phyloP scores from a whole-genome alignment of 2,888 invertebrate species.

The Falcaria lacertinaria region DNA sequence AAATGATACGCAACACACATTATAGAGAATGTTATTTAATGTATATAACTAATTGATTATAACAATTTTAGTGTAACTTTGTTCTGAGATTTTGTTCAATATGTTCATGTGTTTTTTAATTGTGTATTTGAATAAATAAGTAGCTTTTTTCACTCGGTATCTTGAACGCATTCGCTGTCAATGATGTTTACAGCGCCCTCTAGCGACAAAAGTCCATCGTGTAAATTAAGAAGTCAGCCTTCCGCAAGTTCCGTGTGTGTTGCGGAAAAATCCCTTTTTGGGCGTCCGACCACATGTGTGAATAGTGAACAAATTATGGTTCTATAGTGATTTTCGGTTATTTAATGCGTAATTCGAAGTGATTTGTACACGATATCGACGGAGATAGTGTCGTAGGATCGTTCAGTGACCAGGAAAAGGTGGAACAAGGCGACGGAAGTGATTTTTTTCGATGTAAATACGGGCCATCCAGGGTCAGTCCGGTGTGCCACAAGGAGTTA shows the following conservation, averaged over 20 bases:
- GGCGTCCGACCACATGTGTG: conserved; percentile 85
- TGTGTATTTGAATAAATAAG: background rate
- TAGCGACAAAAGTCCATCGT: conserved; percentile 55
- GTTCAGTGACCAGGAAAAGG: conserved; percentile 58
- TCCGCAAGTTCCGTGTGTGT: conserved; percentile 78
- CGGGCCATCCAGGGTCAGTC: conserved; percentile 72
- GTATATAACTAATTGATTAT: too few species aligned
- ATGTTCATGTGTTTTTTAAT: background rate
- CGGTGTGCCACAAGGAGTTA: conserved; percentile 67
- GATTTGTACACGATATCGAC: conserved; percentile 48
- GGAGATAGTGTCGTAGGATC: conserved; percentile 55
- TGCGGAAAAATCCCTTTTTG: conserved; percentile 83
- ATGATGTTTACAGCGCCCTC: conserved; percentile 55
- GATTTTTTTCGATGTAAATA: conserved; percentile 78
- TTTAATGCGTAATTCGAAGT: conserved; percentile 51
- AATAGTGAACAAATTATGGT: conserved; percentile 76
- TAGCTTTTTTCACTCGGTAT: conserved; percentile 4
- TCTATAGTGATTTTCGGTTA: conserved; percentile 64
- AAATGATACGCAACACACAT: too few species aligned
- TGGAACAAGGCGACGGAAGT: conserved; percentile 69
- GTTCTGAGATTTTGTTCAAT: too few species aligned
- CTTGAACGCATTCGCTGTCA: conserved; percentile 45
- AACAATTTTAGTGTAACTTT: too few species aligned
- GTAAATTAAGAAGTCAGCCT: conserved; percentile 78
- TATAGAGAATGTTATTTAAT: too few species aligned